Conservation (phyloP, 2,888 invertebrate genomes). For the Ormyrus nitidulus region DNA sequence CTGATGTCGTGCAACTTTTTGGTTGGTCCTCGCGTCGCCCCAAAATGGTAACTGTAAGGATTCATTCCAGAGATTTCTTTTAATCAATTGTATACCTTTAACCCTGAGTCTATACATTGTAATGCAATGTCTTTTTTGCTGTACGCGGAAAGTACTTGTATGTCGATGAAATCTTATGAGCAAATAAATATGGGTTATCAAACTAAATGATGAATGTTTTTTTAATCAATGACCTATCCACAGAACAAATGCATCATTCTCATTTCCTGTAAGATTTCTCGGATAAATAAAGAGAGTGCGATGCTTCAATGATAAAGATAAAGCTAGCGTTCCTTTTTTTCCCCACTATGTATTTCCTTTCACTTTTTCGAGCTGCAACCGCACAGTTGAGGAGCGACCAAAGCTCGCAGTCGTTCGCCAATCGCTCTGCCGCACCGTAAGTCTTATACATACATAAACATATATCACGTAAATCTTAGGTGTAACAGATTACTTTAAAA, state of each 20-base stretch:
- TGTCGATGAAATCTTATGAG: slow-evolving; percentile 46
- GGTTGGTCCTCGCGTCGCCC: slow-evolving; percentile 1
- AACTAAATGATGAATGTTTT: slow-evolving; percentile 16
- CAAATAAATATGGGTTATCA: slow-evolving; percentile 56
- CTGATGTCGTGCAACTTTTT: neutral
- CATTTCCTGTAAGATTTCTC: neutral
- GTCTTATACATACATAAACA: slow-evolving; percentile 7
- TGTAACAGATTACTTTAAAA: slow-evolving; percentile 26
- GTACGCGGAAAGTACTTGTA: slow-evolving; percentile 29
- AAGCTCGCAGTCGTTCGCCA: slow-evolving; percentile 29
- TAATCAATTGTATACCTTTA: slow-evolving; percentile 53
- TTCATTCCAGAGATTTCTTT: slow-evolving; percentile 54
- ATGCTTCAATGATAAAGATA: slow-evolving; percentile 43
- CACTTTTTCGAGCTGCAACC: slow-evolving; percentile 46
- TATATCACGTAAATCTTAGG: neutral
- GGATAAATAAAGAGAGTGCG: slow-evolving; percentile 6
- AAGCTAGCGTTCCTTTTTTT: slow-evolving; percentile 23
- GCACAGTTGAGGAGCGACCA: neutral
- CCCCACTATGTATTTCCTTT: slow-evolving; percentile 53
- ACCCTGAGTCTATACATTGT: slow-evolving; percentile 48
- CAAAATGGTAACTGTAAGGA: slow-evolving; percentile 30
- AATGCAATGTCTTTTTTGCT: slow-evolving; percentile 24
- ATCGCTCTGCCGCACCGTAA: slow-evolving; percentile 24
- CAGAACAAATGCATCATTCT: neutral
- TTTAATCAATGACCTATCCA: neutral